Conservation (phyloP, 2,888 invertebrate species). For the Lithosia quadra region DNA sequence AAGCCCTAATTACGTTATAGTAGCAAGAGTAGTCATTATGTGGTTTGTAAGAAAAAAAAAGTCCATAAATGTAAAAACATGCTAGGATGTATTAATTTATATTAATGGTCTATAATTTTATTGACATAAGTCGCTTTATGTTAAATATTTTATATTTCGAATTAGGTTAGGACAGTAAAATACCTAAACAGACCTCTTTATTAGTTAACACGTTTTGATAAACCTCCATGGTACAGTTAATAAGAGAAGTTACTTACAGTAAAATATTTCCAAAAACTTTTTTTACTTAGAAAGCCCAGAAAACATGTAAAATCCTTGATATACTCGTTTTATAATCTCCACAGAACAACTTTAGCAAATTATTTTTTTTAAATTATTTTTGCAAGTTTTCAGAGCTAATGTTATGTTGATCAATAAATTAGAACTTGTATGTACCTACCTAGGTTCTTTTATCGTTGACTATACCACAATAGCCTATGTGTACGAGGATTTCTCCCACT, state of each 20-base stretch:
- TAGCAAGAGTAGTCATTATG: not conserved
- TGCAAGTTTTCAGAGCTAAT: not conserved
- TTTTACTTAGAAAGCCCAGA: too few relatives aligned
- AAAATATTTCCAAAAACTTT: too few relatives aligned
- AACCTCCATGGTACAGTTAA: not conserved
- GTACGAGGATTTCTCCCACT: too few relatives aligned
- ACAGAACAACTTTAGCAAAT: not conserved
- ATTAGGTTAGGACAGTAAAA: constrained; percentile 9
- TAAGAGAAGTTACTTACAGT: not conserved
- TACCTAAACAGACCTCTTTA: not conserved
- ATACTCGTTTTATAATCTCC: not conserved
- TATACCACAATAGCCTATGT: not conserved
- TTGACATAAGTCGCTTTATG: not conserved
- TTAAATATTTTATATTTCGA: constrained; percentile 10
- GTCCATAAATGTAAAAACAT: not conserved
- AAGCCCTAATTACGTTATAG: constrained; percentile 1
- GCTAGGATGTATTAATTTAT: not conserved
- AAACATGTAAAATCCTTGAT: too few relatives aligned
- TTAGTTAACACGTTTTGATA: not conserved
- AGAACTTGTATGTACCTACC: not conserved
- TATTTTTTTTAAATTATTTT: not conserved
- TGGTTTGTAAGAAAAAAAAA: not conserved
- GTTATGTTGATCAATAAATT: not conserved
- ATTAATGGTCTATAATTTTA: not conserved
- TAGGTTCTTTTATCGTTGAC: not conserved